Evolutionary conservation across 2,888 invertebrate species (phyloP).

Genomic region (Drosophila hamatofila): DNA sequence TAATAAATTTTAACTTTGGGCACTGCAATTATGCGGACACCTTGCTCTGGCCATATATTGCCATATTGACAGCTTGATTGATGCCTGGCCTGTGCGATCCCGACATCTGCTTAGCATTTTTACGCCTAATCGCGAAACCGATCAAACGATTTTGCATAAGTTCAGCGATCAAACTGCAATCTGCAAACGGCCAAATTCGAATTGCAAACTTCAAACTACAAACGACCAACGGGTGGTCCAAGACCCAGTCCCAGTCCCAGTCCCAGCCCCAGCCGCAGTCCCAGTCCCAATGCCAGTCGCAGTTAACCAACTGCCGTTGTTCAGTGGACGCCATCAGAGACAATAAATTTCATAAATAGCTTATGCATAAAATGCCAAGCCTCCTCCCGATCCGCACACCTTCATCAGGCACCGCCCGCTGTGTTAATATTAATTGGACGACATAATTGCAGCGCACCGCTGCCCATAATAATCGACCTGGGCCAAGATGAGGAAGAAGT

Average conservation of each 20-base stretch:
- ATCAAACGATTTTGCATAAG: constrained; percentile 58
- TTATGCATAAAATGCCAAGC: constrained; percentile 68
- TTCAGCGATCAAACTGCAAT: constrained; percentile 31
- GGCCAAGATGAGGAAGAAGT: constrained; percentile 22
- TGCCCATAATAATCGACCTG: constrained; percentile 83
- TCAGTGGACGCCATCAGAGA: constrained; percentile 61
- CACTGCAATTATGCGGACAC: constrained; percentile 72
- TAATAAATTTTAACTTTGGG: constrained; percentile 73
- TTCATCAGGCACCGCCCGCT: constrained; percentile 67
- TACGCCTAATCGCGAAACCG: constrained; percentile 57
- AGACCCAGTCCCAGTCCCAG: constrained; percentile 2
- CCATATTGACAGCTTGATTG: constrained; percentile 77
- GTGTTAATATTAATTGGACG: constrained; percentile 84
- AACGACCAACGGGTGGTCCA: constrained; percentile 65
- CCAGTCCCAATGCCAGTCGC: not conserved
- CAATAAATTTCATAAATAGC: constrained; percentile 74
- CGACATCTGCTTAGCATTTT: constrained; percentile 55
- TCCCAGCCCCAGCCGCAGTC: not conserved
- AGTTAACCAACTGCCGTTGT: constrained; percentile 40
- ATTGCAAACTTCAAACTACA: constrained; percentile 3
- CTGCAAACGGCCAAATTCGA: not conserved
- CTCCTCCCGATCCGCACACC: constrained; percentile 14
- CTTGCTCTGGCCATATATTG: constrained; percentile 63
- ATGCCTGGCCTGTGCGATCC: constrained; percentile 43
- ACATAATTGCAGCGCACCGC: constrained; percentile 84